phyloP scores from a whole-genome alignment of 1,140 invertebrate species.

The Drosophila sucinea region DNA sequence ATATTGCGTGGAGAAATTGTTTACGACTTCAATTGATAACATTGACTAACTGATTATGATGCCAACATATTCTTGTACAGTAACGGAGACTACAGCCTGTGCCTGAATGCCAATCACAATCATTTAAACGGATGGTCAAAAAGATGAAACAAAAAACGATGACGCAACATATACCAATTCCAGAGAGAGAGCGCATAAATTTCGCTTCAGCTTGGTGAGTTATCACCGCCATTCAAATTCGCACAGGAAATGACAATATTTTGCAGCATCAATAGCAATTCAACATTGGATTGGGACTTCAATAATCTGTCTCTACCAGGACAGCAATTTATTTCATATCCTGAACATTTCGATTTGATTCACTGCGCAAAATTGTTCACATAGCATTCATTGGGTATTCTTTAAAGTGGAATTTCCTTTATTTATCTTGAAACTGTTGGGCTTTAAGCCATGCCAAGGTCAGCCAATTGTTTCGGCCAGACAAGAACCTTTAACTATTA shows the following conservation, averaged over 20 bases:
- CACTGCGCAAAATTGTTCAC: conserved; percentile 58
- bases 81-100: conserved; percentile 22
- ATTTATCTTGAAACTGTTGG: conserved; percentile 31
- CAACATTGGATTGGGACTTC: conserved; percentile 22
- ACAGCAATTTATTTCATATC: conserved; percentile 57
- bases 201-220: conserved; percentile 50
- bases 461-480: conserved; percentile 55
- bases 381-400: conserved; percentile 4
- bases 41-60: conserved; percentile 57
- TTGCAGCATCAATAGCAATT: conserved; percentile 52
- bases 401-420: conserved; percentile 5
- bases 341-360: conserved; percentile 51
- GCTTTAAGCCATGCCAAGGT: conserved; percentile 52
- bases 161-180: conserved; percentile 39
- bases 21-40: conserved; percentile 66
- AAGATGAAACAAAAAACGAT: conserved; percentile 55
- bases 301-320: conserved; percentile 55
- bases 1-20: conserved; percentile 54
- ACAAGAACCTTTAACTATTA: conserved; percentile 48
- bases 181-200: conserved; percentile 58
- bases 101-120: conserved; percentile 70
- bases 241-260: conserved; percentile 67
- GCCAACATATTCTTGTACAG: conserved; percentile 8
- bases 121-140: conserved; percentile 53
- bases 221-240: conserved; percentile 50